A percentile compares a stretch with the other conserved stretches of the same genome.
Evolutionary conservation across 2,797 vertebrate species (phyloP).

Genomic region (Otus scops): DNA sequence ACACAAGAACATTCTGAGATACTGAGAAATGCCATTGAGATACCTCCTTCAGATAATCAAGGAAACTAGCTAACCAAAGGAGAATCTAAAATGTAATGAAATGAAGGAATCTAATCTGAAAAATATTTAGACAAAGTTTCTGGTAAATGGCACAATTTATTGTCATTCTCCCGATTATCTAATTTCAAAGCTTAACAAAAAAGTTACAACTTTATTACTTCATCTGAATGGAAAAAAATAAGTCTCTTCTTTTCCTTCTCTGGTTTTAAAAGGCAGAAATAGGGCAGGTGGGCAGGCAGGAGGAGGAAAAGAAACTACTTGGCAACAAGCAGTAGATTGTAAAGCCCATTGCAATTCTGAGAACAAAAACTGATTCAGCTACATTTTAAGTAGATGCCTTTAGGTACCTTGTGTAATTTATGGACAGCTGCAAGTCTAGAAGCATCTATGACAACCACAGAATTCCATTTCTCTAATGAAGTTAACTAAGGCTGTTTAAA

Average conservation of each 20-base stretch:
- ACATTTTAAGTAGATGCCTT: constrained; percentile 1
- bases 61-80: not conserved
- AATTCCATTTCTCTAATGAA: constrained; percentile 11
- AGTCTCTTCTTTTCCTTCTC: not conserved
- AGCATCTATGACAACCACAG: not conserved
- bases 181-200: not conserved
- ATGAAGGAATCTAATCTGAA: not conserved
- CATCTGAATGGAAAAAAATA: not conserved
- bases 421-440: not conserved
- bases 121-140: not conserved
- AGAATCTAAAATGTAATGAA: not conserved
- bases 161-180: not conserved
- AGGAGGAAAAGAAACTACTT: not conserved
- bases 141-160: not conserved
- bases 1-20: not conserved
- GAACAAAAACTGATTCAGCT: constrained; percentile 21
- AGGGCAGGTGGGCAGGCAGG: not conserved
- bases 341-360: constrained; percentile 15
- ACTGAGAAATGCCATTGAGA: not conserved
- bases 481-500: constrained; percentile 4
- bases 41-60: not conserved
- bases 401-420: not conserved
- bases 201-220: not conserved
- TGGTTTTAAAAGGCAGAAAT: not conserved
- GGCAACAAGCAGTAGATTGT: not conserved